These are phyloP conservation scores for Zaprionus ornatus DNA, from an alignment of 1,140 invertebrate genomes.

Conservation along the genomic window DNA sequence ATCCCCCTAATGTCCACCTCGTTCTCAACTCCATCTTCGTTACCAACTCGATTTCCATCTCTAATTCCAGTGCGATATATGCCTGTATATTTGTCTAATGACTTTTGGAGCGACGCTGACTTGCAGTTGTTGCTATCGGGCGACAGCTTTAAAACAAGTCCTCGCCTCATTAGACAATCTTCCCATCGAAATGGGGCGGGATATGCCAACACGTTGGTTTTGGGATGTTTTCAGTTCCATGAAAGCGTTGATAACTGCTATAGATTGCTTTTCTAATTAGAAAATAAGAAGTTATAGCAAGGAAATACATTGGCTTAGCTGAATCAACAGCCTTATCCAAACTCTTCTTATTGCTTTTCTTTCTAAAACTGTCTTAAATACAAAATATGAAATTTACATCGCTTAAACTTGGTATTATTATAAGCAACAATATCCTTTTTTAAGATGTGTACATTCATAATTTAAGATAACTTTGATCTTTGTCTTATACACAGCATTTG, in stretches of 20 bases:
- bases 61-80: conserved; percentile 24
- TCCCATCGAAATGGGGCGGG: conserved; percentile 24
- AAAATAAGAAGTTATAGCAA: neutral
- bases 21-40: neutral
- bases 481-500: neutral
- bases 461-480: neutral
- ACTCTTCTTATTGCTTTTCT: no score
- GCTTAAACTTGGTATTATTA: no score
- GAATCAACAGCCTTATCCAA: no score
- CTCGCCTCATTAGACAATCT: conserved; percentile 19
- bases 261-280: conserved; percentile 40
- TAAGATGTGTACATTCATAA: neutral
- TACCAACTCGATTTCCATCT: neutral
- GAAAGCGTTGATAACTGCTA: conserved; percentile 49
- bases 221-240: conserved; percentile 17
- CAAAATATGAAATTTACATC: no score
- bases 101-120: conserved; percentile 38
- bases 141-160: conserved; percentile 36
- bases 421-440: neutral
- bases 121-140: conserved; percentile 37
- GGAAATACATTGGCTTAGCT: neutral
- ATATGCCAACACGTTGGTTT: conserved; percentile 31
- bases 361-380: no score
- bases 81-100: conserved; percentile 26
- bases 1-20: neutral